Conservation (phyloP, 2,888 invertebrate species). For the Phyllotreta striolata region DNA sequence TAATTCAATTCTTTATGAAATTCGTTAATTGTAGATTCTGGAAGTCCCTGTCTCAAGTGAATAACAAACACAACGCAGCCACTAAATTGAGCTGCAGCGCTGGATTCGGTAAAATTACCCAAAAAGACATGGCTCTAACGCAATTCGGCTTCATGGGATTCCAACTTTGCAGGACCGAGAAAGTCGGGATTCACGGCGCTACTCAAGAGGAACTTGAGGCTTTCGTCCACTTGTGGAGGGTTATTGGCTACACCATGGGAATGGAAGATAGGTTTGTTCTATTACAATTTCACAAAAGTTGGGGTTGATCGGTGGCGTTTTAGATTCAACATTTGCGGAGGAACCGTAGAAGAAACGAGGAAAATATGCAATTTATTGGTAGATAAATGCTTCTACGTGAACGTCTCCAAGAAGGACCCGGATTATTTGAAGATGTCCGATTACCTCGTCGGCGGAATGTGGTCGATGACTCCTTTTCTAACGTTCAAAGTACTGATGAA, state of each 20-base stretch:
- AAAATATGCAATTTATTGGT: conserved; percentile 67
- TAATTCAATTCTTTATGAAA: too few relatives aligned
- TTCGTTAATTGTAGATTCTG: conserved; percentile 65
- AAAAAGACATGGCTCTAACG: conserved; percentile 85
- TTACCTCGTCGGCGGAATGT: conserved; percentile 73
- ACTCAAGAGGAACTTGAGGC: conserved; percentile 74
- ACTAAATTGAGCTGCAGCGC: conserved; percentile 61
- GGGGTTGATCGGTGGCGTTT: conserved; percentile 37
- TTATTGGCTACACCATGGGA: conserved; percentile 82
- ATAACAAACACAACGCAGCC: conserved; percentile 72
- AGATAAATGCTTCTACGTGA: conserved; percentile 70
- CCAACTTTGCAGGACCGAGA: conserved; percentile 62
- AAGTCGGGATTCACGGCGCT: conserved; percentile 70
- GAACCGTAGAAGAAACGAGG: conserved; percentile 69
- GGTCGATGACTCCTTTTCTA: conserved; percentile 71
- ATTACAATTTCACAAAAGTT: conserved; percentile 5
- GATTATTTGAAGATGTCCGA: conserved; percentile 72
- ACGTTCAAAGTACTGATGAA: conserved; percentile 67
- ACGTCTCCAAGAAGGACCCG: conserved; percentile 67
- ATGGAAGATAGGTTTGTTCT: conserved; percentile 74
- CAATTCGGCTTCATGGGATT: conserved; percentile 89
- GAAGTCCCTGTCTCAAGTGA: conserved; percentile 73
- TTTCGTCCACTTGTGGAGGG: conserved; percentile 85
- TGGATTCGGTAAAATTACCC: conserved; percentile 71
- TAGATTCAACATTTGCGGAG: conserved; percentile 77